Base-by-base conservation (phyloP, 2,888 invertebrate species). In the Drosophila acutilabella region DNA sequence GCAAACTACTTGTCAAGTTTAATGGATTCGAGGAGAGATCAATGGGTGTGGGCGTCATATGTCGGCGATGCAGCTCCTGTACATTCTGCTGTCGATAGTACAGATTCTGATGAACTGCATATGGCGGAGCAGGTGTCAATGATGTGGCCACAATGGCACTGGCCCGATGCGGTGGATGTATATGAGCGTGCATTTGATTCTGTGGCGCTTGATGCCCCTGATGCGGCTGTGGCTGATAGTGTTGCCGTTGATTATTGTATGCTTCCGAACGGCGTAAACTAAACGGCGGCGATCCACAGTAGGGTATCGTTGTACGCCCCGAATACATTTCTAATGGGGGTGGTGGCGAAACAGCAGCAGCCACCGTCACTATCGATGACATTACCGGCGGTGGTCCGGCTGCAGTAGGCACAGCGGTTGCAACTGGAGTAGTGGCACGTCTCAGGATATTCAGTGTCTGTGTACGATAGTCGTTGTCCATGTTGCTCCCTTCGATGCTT, bases 1-100 rank as follows among this genome's bases (percentile, higher is more conserved):
- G 91, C 62, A 90, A 85, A 44, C 90, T 89, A 66, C 86, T 91
- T 0, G 91, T 91, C 56, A 91, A 74, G 74, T 90, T 90, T 20
- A 91, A 80, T 4, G 92, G 90, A 70, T 92, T 92, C 14, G 92
- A 92, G 0, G 92, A 92, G 62, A 92, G 89, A 86, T 92, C 91
- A 66, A 92, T 91, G 26, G 92, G 93, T 2, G 92, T 92, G 38
- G 92, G 92, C 30, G 91, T 92, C 89, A 92, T 92, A 77, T 90
- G 93, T 61, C 94, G 93, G 47, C 95, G 92, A 74, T 94, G 94
- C 65, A 93, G 90, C 90, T 95, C 95, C 79, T 93, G 93, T 66
- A 92, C 94, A 64, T 95, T 94, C 81, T 96, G 96, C 81, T 96
- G 96, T 0, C 95, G 93, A 71, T 95, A 94, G 96, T 96, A 96